These are phyloP conservation scores for Scomber colias DNA, from an alignment of 2,113 vertebrate species.

Conservation along the genomic window DNA sequence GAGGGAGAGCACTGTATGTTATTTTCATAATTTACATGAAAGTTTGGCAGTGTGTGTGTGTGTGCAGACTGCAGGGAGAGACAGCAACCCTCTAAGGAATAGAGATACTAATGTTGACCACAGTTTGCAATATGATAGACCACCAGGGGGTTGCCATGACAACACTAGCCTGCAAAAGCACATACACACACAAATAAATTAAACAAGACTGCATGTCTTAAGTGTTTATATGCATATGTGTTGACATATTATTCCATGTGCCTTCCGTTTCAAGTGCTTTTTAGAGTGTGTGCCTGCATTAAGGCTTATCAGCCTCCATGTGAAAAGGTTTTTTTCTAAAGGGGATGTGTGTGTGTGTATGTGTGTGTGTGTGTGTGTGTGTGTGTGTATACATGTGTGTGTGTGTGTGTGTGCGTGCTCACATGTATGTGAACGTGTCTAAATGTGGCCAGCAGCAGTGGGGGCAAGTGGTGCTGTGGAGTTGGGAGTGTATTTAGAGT, in stretches of 20 bases:
- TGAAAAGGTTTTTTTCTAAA: not conserved
- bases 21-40: not conserved
- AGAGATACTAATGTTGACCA: not conserved
- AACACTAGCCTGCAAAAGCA: not conserved
- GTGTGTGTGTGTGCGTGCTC: not conserved
- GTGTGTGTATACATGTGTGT: too few relatives aligned
- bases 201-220: not conserved
- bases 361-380: not conserved
- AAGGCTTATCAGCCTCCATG: constrained; percentile 4
- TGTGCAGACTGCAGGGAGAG: not conserved
- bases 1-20: not conserved
- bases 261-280: constrained; percentile 12
- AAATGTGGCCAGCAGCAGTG: not conserved
- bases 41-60: not conserved
- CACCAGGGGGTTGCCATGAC: constrained; percentile 31
- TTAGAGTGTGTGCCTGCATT: constrained; percentile 12
- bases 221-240: constrained; percentile 24
- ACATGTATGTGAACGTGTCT: not conserved
- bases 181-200: constrained; percentile 2
- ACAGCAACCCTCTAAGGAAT: not conserved
- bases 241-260: constrained; percentile 14
- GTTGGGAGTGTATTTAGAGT: constrained; percentile 40
- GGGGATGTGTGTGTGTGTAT: too few relatives aligned
- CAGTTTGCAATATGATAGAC: not conserved
- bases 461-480: constrained; percentile 27